Conservation (phyloP, 1,140 invertebrate species). For the Ceratina japonica region DNA sequence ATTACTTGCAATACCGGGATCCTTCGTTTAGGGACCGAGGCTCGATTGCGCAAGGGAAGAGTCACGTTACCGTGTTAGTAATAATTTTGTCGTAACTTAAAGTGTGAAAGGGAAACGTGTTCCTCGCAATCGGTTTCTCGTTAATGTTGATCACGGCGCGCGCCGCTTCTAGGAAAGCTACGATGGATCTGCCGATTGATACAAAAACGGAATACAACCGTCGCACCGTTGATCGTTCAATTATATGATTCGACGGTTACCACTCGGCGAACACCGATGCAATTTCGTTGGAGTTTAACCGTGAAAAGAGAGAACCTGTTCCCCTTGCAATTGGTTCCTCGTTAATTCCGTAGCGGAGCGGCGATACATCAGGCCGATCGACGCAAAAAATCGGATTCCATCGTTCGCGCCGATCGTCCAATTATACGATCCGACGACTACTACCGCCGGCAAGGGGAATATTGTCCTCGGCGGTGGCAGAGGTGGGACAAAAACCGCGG, state of each 20-base stretch:
- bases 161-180: no score
- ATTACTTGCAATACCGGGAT: not conserved
- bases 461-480: not conserved
- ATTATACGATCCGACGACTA: not conserved
- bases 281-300: no score
- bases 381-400: constrained; percentile 1
- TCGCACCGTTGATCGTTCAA: no score
- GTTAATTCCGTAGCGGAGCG: no score
- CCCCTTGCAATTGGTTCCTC: no score
- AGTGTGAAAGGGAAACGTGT: not conserved
- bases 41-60: not conserved
- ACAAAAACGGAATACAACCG: no score
- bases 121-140: constrained; percentile 1
- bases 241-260: no score
- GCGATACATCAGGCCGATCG: not conserved
- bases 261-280: no score
- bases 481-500: not conserved
- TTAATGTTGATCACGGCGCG: not conserved
- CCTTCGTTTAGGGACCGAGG: constrained; percentile 2
- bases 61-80: not conserved
- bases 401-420: constrained; percentile 16
- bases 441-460: not conserved
- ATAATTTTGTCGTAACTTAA: constrained; percentile 1
- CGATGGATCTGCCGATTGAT: no score
- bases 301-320: no score